Evolutionary conservation across 2,113 vertebrate species (phyloP), one percentile per base, ranked within the genome.

Genomic region (Monopterus albus): DNA sequence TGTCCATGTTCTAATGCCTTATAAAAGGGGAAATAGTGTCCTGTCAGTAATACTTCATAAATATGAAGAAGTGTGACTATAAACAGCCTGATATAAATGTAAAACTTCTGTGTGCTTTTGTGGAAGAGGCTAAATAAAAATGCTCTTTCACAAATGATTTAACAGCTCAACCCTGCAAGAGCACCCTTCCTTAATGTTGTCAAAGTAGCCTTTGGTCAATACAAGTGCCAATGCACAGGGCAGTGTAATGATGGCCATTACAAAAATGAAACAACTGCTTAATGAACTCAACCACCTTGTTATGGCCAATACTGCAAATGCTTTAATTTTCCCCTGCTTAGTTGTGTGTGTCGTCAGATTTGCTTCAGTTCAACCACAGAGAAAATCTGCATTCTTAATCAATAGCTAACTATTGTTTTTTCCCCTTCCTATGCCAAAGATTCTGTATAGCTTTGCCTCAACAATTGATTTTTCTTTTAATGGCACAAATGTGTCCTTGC

Each of bases 311-410:
- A 42, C 46, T 68, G 72, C 60, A 75, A 78, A 84, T 68, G 67
- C 49, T 51, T 72, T 75, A 9, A 83, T 80, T 78, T 61, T 61
- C 76, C 52, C 23, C 72, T 39, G 51, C 75, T 75, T 53, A 61
- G 49, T 68, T 60, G 79, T 53, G 75, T 73, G 76, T 82, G 77
- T 88, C 29, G 29, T 77, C 78, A 69, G 74, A 84, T 79, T 78
- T 72, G 74, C 74, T 84, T 71, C 78, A 78, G 75, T 83, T 78
- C 52, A 83, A 75, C 79, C 46, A 51, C 53, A 66, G 45, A 81
- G 59, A 57, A 81, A 79, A 84, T 82, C 82, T 82, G 80, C 68
- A 82, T 85, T 60, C 52, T 79, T 81, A 88, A 82, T 90, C 78
- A 57, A 84, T 83, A 81, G 47, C 40, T 21, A 52, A 43, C 43